A percentile compares a stretch with the other conserved stretches of the same genome.
These are phyloP conservation scores for Drosophila mayri DNA, from an alignment of 1,140 invertebrate genomes.

Conservation along the genomic window DNA sequence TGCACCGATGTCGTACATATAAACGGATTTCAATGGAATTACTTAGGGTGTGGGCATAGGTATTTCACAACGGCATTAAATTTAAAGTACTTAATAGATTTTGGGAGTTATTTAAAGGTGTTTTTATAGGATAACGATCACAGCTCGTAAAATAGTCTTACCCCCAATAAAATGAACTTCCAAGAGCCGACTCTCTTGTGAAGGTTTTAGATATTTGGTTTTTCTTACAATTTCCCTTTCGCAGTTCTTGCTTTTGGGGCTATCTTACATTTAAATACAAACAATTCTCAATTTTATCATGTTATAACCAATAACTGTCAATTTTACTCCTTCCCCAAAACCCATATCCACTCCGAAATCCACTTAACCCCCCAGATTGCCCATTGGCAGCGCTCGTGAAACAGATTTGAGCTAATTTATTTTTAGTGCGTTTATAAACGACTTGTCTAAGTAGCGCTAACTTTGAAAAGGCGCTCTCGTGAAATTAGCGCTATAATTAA, in stretches of 20 bases:
- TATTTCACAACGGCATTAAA: slow-evolving; percentile 3
- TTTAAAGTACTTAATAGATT: not conserved
- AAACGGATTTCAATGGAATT: slow-evolving; percentile 11
- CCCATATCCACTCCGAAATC: slow-evolving; percentile 1
- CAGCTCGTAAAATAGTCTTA: not conserved
- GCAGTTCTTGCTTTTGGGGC: not conserved
- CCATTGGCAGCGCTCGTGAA: slow-evolving; percentile 8
- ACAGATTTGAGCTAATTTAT: slow-evolving; percentile 72
- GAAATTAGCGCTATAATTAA: slow-evolving; percentile 80
- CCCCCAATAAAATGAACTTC: not conserved
- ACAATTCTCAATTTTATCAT: too few relatives aligned
- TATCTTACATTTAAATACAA: not conserved
- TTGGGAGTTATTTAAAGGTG: not conserved
- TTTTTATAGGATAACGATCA: not conserved
- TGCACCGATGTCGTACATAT: not conserved
- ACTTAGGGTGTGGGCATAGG: not conserved
- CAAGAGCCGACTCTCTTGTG: too few relatives aligned
- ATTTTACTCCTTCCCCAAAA: not conserved
- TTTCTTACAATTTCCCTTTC: not conserved
- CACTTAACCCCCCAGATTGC: not conserved
- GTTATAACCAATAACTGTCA: not conserved
- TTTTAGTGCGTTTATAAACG: slow-evolving; percentile 77
- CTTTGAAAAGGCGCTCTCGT: slow-evolving; percentile 51
- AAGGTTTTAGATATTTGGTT: too few relatives aligned
- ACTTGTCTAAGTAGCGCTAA: slow-evolving; percentile 76